Evolutionary conservation across 2,113 vertebrate genomes (phyloP), one percentile per base, ranked within the genome.

Genomic region (Nibea albiflora): DNA sequence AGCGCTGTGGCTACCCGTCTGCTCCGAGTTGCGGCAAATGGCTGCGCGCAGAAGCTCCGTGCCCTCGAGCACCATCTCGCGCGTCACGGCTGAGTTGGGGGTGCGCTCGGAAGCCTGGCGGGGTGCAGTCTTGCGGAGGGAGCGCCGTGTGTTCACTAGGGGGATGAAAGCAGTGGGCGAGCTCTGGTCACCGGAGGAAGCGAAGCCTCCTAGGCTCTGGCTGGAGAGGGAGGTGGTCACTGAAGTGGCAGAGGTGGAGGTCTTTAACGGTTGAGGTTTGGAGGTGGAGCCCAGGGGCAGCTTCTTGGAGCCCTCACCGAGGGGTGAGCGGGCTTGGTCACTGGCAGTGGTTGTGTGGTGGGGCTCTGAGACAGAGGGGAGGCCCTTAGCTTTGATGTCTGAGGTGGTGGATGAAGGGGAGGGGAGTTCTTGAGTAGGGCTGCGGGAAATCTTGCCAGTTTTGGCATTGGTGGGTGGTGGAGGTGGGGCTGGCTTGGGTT

Each of bases 1-100:
- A 0, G 97, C 96, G 0, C 96, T 96, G 91, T 99, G 98, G 94
- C 97, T 98, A 14, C 95, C 97, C 84, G 96, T 97, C 85, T 99
- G 98, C 87, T 99, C 98, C 0, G 97, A 97, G 94, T 98, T 97
- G 78, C 94, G 96, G 89, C 91, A 96, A 86, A 99, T 98, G 90
- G 98, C 97, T 0, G 95, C 74, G 10, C 97, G 95, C 0, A 99
- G 95, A 12, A 95, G 95, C 92, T 98, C 97, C 0, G 96, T 95
- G 90, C 97, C 95, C 24, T 98, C 97, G 90, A 99, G 52, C 70
- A 99, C 96, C 91, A 96, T 96, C 5, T 97, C 96, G 11, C 96
- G 96, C 0, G 98, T 99, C 94, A 98, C 95, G 31, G 97, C 87
- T 0, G 97, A 96, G 0, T 96, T 98, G 73, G 96, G 93, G 0